Evolutionary conservation across 2,888 invertebrate genomes (phyloP), one percentile per base, ranked within the genome.

Genomic region (Polietes domitor): DNA sequence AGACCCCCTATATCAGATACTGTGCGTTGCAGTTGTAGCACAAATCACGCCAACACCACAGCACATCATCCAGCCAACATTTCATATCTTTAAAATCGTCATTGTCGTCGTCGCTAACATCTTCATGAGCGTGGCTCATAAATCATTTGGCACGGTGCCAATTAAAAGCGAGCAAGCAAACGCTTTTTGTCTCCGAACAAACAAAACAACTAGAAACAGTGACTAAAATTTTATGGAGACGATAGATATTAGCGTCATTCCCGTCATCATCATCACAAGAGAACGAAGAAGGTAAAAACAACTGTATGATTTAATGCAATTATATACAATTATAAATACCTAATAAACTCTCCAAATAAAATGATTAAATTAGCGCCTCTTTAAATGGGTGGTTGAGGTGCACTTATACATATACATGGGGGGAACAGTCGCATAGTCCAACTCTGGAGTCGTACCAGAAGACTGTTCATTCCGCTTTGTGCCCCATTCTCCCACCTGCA

Each of bases 101-200:
- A 6, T 43, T 26, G 12, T 26, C 43, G 47, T 55, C 68, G 65
- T 37, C 41, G 58, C 61, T 70, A 21, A 21, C 19, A 63, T 53
- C 74, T 28, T 75, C 71, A 68, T 41, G 10, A 77, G 63, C 50
- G 50, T 12, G 53, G 47, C 47, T 82, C 58, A 75, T 75, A 75
- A 78, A 82, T 75, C 75, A 78, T 78, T 78, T 82, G 82, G 82
- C 82, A 79, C 71, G 53, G 43, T 71, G 75, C 82, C 82, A 82
- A 82, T 79, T 82, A 58, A 65, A 55, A 75, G 41, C 63, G 26
- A 80, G 68, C 58, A 28, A 53, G 24, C 37, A 43, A 28, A 24
- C 50, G 41, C 43, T 41, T 68, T 9, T 68, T 43, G 12, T 17
- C 32, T 12, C 32, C 6, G 32, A n/a, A 15, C 1, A 37, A 24